Conservation (phyloP, 2,797 vertebrate species). For the Acridotheres tristis region DNA sequence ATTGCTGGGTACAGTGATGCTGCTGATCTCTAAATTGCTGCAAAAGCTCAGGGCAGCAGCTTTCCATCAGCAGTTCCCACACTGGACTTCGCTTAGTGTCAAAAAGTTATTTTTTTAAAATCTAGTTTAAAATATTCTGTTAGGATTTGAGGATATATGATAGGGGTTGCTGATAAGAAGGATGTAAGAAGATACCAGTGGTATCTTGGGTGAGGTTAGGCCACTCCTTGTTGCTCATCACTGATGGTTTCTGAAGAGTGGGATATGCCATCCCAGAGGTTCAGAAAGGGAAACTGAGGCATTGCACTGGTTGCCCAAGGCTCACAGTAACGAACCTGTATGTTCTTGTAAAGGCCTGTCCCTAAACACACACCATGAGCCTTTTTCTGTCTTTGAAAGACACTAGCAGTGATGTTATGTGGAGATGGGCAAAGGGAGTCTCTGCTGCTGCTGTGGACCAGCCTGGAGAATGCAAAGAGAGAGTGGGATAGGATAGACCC, state of each 20-base stretch:
- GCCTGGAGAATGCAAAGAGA: background rate
- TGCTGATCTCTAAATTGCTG: background rate
- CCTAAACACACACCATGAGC: background rate
- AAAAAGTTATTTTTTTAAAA: background rate
- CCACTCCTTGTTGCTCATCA: background rate
- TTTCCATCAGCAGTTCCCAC: background rate
- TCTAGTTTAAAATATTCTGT: background rate
- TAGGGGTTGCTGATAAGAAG: background rate
- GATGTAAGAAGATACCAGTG: background rate
- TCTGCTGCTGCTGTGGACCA: background rate
- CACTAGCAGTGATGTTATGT: fast-evolving
- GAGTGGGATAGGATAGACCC: background rate
- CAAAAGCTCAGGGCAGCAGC: background rate
- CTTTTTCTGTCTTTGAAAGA: background rate
- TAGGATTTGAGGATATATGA: background rate
- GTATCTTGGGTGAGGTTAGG: background rate
- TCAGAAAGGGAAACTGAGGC: background rate
- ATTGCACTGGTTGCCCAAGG: fast-evolving
- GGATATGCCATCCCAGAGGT: background rate
- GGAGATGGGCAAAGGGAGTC: background rate
- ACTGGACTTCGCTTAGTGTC: background rate
- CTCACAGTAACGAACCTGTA: fast-evolving
- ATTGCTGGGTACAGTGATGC: background rate
- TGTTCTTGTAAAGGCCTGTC: background rate
- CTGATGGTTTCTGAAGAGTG: background rate